A percentile compares a stretch with the other conserved stretches of the same genome.
Evolutionary conservation across 1,140 invertebrate species (phyloP).

Genomic region (Oryzaephilus surinamensis): DNA sequence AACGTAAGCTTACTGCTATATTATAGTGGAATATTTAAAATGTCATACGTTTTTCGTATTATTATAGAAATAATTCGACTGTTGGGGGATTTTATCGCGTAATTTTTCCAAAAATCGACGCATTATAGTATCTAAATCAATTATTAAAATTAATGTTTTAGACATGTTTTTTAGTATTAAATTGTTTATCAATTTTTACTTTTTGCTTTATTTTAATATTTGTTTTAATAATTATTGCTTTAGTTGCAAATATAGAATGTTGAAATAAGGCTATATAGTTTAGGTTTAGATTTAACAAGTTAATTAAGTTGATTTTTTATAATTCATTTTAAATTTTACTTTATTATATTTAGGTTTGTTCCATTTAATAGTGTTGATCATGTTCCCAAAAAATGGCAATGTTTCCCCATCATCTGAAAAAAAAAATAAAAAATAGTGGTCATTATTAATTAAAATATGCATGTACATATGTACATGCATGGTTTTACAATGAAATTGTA

Average conservation of each 20-base stretch:
- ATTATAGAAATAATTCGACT: too few species aligned
- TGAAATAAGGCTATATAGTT: too few species aligned
- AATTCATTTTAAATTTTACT: constrained; percentile 11
- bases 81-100: constrained; percentile 3
- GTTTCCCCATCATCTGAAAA: constrained; percentile 10
- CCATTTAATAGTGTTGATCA: neutral
- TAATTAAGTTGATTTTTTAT: constrained; percentile 4
- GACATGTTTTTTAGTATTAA: constrained; percentile 26
- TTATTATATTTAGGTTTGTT: constrained; percentile 12
- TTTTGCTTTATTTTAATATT: neutral
- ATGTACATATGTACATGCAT: neutral
- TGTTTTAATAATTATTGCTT: constrained; percentile 8
- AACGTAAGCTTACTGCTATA: too few species aligned
- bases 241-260: too few species aligned
- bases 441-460: neutral
- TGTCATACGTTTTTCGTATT: too few species aligned
- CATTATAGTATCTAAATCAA: constrained; percentile 36
- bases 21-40: too few species aligned
- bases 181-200: too few species aligned
- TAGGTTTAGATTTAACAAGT: too few species aligned
- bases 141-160: constrained; percentile 31
- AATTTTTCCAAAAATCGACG: constrained; percentile 1
- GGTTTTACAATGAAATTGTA: neutral
- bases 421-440: constrained; percentile 4
- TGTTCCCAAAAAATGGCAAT: too few species aligned